These are phyloP conservation scores for Ceriagrion tenellum DNA, from an alignment of 2,888 invertebrate genomes.

Conservation along the genomic window DNA sequence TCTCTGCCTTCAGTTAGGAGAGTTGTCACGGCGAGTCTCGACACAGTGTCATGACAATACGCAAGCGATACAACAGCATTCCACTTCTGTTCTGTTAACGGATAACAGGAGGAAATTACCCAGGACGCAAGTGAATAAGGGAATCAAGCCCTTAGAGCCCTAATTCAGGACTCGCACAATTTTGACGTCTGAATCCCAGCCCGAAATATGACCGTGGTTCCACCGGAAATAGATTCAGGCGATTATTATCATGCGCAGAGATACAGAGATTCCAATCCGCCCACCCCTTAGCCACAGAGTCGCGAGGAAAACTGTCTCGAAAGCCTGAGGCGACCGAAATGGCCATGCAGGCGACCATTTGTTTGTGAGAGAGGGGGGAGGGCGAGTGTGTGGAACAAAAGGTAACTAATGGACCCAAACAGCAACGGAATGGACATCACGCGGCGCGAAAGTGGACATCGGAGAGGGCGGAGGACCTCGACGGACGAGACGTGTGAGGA, in stretches of 20 bases:
- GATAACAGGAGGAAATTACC: too few species aligned
- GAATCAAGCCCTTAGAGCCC: too few species aligned
- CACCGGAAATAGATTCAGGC: neutral
- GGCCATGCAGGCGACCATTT: neutral
- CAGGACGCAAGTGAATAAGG: too few species aligned
- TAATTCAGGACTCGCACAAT: neutral
- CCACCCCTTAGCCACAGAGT: neutral
- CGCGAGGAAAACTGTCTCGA: neutral
- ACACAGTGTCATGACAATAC: too few species aligned
- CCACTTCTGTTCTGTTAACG: too few species aligned
- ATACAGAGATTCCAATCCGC: neutral
- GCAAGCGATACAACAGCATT: too few species aligned
- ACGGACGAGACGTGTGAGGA: neutral
- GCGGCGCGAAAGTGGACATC: neutral
- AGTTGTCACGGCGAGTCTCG: too few species aligned
- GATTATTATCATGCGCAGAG: neutral
- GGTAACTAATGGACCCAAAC: conserved; percentile 14
- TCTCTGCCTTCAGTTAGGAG: too few species aligned
- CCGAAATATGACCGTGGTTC: neutral
- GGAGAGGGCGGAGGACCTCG: neutral
- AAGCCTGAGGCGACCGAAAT: neutral
- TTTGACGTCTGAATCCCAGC: neutral
- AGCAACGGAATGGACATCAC: neutral
- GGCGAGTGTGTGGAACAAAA: neutral
- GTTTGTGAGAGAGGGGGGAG: neutral